Conservation (phyloP, 2,113 vertebrate genomes). For the Zosterops japonicus region DNA sequence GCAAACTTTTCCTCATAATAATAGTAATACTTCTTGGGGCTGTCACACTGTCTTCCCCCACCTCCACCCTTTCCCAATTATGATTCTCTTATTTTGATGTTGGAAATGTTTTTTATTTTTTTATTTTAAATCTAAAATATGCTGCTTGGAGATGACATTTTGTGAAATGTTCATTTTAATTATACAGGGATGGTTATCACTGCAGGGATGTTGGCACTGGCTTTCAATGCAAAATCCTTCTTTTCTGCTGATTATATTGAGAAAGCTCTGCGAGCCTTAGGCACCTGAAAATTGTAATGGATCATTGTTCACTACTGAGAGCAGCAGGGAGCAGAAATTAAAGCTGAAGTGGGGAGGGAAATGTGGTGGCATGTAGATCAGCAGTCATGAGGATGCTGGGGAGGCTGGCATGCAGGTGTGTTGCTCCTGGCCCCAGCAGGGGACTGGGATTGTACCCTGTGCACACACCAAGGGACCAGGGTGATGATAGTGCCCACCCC, state of each 20-base stretch:
- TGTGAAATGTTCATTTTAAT: constrained; percentile 62
- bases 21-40: constrained; percentile 27
- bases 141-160: constrained; percentile 51
- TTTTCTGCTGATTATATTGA: constrained; percentile 63
- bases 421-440: not conserved
- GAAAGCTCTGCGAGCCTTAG: constrained; percentile 43
- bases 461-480: not conserved
- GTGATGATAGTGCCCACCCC: not conserved
- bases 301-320: constrained; percentile 36
- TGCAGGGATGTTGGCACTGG: constrained; percentile 31
- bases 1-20: constrained; percentile 19
- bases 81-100: constrained; percentile 28
- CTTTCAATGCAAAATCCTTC: constrained; percentile 47
- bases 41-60: not conserved
- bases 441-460: not conserved
- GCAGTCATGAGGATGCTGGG: not conserved
- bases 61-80: not conserved
- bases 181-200: constrained; percentile 54
- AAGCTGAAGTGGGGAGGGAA: not conserved
- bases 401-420: not conserved
- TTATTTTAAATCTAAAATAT: constrained; percentile 22
- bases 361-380: not conserved
- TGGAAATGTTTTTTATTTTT: not conserved
- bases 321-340: constrained; percentile 28
- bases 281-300: constrained; percentile 56